phyloP scores from a whole-genome alignment of 2,113 vertebrate genomes.

The Otolemur garnettii region DNA sequence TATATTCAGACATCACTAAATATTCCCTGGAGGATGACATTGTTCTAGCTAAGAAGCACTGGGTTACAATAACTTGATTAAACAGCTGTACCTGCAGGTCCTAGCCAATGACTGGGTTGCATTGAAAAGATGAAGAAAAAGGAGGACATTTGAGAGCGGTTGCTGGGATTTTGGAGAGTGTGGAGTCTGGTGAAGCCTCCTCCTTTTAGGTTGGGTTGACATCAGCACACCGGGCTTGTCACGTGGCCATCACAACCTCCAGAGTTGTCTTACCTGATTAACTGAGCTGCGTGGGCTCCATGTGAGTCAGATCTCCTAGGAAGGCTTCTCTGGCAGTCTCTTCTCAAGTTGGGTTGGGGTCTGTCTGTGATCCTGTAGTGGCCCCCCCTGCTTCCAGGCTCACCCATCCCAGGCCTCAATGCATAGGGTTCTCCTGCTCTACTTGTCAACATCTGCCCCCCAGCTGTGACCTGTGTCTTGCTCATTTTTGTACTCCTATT shows the following conservation, averaged over 20 bases:
- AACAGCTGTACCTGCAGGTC: not conserved
- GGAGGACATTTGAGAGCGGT: not conserved
- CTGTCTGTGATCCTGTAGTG: not conserved
- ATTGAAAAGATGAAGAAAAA: not conserved
- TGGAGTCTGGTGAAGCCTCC: not conserved
- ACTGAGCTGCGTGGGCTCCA: not conserved
- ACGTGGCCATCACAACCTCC: not conserved
- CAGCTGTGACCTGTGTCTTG: not conserved
- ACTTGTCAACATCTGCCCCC: not conserved
- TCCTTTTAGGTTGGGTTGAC: not conserved
- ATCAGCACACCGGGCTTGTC: not conserved
- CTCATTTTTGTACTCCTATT: not conserved
- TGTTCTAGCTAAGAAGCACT: not conserved
- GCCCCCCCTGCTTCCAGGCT: fast-evolving
- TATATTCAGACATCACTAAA: not conserved
- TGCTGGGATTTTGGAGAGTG: not conserved
- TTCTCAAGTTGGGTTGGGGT: not conserved
- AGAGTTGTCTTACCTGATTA: not conserved
- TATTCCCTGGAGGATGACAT: not conserved
- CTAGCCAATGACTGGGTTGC: not conserved
- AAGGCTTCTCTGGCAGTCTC: not conserved
- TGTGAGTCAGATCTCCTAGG: not conserved
- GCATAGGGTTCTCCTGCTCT: not conserved
- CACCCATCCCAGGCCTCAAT: not conserved
- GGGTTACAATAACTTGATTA: not conserved